phyloP scores from a whole-genome alignment of 2,113 vertebrate species.

The Grantiella picta region DNA sequence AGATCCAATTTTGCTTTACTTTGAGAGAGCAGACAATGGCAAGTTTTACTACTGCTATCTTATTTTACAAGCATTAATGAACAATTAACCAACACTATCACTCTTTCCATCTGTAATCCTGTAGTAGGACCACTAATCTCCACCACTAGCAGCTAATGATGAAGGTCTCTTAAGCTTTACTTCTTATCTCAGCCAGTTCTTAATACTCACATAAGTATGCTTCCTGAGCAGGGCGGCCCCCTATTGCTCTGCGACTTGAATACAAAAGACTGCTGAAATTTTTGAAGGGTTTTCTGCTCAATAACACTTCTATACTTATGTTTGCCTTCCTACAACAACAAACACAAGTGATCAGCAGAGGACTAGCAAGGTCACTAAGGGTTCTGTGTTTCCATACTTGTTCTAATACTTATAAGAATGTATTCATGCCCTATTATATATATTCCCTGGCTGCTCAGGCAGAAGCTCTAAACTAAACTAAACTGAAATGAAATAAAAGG shows the following conservation, averaged over 20 bases:
- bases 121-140: constrained; percentile 84
- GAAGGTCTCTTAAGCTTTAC: constrained; percentile 85
- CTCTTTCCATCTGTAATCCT: constrained; percentile 83
- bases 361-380: constrained; percentile 75
- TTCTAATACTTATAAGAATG: constrained; percentile 82
- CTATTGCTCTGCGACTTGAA: constrained; percentile 75
- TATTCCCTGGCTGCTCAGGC: constrained; percentile 59
- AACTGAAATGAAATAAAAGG: constrained; percentile 54
- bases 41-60: constrained; percentile 76
- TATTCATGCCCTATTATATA: constrained; percentile 78
- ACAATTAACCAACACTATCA: constrained; percentile 85
- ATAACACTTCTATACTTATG: constrained; percentile 80
- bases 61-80: constrained; percentile 86
- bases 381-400: constrained; percentile 76
- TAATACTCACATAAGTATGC: constrained; percentile 85
- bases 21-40: constrained; percentile 70
- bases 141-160: constrained; percentile 87
- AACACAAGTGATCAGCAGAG: constrained; percentile 79
- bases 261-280: constrained; percentile 83
- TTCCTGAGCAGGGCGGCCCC: constrained; percentile 77
- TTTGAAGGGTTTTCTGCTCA: constrained; percentile 82
- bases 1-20: constrained; percentile 72
- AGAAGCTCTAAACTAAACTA: constrained; percentile 66
- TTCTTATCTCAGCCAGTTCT: constrained; percentile 85
- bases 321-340: constrained; percentile 81